Percentiles rank a stretch among this genome's conserved stretches.
Conservation (phyloP, 2,888 invertebrate genomes). For the Alentia gelatinosa region DNA sequence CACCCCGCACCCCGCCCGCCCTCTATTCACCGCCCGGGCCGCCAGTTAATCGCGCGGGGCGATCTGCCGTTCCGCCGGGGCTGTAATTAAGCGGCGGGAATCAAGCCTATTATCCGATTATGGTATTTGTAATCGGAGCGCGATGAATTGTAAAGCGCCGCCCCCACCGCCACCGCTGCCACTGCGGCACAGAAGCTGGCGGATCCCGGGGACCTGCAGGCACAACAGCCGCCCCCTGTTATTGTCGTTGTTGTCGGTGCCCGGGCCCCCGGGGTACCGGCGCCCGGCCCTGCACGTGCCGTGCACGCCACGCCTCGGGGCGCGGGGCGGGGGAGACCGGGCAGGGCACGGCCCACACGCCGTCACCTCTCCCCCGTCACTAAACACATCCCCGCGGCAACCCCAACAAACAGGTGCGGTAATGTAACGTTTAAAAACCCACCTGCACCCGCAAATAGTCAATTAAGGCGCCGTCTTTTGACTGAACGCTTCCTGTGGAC, state of each 20-base stretch:
- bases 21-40: neutral
- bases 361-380: neutral
- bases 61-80: neutral
- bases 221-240: too few species aligned
- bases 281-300: neutral
- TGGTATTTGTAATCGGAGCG: conserved; percentile 47
- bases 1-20: neutral
- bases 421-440: too few species aligned
- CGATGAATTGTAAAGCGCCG: conserved; percentile 32
- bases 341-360: neutral
- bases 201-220: neutral
- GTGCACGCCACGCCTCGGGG: neutral
- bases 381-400: neutral
- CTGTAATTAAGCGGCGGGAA: conserved; percentile 15
- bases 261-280: neutral
- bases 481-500: neutral
- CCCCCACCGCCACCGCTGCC: too few species aligned
- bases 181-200: neutral
- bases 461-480: neutral
- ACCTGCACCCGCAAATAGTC: neutral
- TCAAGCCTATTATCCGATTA: conserved; percentile 30
- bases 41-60: conserved; percentile 12
- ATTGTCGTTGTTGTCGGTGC: neutral
- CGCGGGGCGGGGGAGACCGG: neutral
- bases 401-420: neutral